Evolutionary conservation across 2,888 invertebrate genomes (phyloP).

Genomic region (Scotopteryx bipunctaria): DNA sequence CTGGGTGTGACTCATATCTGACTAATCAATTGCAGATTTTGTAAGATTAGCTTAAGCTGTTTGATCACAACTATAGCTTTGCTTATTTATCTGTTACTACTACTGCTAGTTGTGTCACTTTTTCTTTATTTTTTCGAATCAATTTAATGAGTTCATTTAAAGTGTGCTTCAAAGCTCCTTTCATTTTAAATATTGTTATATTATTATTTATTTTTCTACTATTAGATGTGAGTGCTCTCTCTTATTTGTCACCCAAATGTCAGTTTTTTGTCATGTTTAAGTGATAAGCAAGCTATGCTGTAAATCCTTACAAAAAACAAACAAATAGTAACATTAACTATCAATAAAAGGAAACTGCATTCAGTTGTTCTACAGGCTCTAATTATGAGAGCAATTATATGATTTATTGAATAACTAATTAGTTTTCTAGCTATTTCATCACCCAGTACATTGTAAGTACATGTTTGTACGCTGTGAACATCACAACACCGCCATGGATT

Average conservation of each 20-base stretch:
- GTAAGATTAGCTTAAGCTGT: slow-evolving; percentile 1
- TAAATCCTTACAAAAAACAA: too few relatives aligned
- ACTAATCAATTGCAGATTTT: slow-evolving; percentile 14
- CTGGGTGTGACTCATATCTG: slow-evolving; percentile 15
- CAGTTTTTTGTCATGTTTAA: too few relatives aligned
- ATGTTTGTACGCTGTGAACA: background rate
- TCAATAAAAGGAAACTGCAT: slow-evolving; percentile 11
- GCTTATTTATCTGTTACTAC: too few relatives aligned
- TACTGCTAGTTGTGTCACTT: too few relatives aligned
- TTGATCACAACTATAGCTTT: background rate
- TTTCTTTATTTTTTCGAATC: too few relatives aligned
- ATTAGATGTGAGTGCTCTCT: too few relatives aligned
- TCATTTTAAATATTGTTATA: too few relatives aligned
- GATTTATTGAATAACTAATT: slow-evolving; percentile 15
- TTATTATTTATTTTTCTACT: too few relatives aligned
- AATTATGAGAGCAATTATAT: slow-evolving; percentile 19
- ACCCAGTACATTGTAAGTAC: slow-evolving; percentile 1
- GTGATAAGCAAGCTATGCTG: too few relatives aligned
- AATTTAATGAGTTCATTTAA: too few relatives aligned
- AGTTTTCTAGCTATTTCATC: slow-evolving; percentile 12
- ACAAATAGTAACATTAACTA: background rate
- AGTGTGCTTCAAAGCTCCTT: too few relatives aligned
- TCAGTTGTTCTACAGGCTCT: slow-evolving; percentile 1
- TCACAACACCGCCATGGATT: background rate
- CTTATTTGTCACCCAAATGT: too few relatives aligned